Percentiles rank a stretch among this genome's conserved stretches.
Evolutionary conservation across 2,888 invertebrate species (phyloP).

Genomic region (Lepidochrysops patricia): DNA sequence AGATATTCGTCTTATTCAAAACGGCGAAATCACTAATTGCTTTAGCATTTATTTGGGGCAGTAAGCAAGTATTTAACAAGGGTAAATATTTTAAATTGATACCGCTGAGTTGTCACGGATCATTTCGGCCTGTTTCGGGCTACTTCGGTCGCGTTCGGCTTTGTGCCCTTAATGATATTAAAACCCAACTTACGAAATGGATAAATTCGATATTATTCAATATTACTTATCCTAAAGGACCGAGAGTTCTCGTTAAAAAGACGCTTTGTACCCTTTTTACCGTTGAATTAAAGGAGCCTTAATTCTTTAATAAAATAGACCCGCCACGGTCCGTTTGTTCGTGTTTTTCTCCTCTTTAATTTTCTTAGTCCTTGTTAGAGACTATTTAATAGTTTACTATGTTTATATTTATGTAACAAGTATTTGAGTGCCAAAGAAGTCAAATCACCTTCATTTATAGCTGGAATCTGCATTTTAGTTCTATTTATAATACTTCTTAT

Average conservation of each 20-base stretch:
- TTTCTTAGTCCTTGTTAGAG: constrained; percentile 32
- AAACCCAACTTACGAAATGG: constrained; percentile 41
- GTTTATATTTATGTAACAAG: not conserved
- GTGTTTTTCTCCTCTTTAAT: constrained; percentile 37
- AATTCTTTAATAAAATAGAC: constrained; percentile 49
- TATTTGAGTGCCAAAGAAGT: not conserved
- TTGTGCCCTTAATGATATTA: constrained; percentile 57
- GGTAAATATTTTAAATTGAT: constrained; percentile 60
- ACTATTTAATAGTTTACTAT: constrained; percentile 22
- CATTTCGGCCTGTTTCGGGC: too few relatives aligned
- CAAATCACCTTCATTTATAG: not conserved
- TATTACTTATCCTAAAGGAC: constrained; percentile 38
- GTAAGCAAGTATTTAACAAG: constrained; percentile 48
- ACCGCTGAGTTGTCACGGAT: constrained; percentile 54
- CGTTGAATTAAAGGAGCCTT: constrained; percentile 37
- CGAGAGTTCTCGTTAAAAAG: constrained; percentile 39
- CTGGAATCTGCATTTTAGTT: not conserved
- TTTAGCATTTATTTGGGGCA: constrained; percentile 28
- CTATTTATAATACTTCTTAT: not conserved
- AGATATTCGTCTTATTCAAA: not conserved
- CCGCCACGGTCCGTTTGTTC: constrained; percentile 37
- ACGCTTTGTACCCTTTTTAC: constrained; percentile 36
- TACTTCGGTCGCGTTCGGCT: too few relatives aligned
- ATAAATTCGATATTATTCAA: constrained; percentile 46
- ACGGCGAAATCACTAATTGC: constrained; percentile 24